Percentiles rank a stretch among this genome's conserved stretches.
phyloP scores from a whole-genome alignment of 2,113 vertebrate species.

The Trachemys scripta region DNA sequence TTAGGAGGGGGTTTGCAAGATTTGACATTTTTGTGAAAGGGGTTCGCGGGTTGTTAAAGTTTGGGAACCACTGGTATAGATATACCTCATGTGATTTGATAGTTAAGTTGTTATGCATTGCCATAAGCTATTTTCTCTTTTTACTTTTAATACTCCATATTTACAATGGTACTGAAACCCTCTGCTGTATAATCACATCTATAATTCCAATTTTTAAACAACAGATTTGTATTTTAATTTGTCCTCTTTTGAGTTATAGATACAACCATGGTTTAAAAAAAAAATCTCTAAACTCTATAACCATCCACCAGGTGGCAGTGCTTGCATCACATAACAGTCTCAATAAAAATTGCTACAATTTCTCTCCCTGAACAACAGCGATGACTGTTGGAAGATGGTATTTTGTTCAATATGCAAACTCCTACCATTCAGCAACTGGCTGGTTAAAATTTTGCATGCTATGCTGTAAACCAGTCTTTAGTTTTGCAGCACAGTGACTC shows the following conservation, averaged over 20 bases:
- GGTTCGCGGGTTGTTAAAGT: no score
- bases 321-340: not conserved
- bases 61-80: no score
- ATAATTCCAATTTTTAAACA: rapidly evolving
- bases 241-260: not conserved
- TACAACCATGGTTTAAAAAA: not conserved
- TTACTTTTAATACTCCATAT: not conserved
- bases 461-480: not conserved
- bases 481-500: not conserved
- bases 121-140: not conserved
- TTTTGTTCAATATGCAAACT: not conserved
- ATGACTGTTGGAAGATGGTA: not conserved
- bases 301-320: constrained; percentile 69
- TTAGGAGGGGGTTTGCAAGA: no score
- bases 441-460: not conserved
- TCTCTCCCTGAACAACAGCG: not conserved
- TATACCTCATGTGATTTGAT: not conserved
- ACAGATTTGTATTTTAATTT: not conserved
- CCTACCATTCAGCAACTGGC: not conserved
- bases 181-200: not conserved
- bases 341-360: not conserved
- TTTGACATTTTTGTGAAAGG: no score
- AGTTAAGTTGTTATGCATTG: not conserved
- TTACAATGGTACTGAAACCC: not conserved
- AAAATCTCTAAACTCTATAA: not conserved